Percentiles rank a stretch among this genome's conserved stretches.
phyloP scores from a whole-genome alignment of 2,113 vertebrate genomes.

The Tursiops truncatus region DNA sequence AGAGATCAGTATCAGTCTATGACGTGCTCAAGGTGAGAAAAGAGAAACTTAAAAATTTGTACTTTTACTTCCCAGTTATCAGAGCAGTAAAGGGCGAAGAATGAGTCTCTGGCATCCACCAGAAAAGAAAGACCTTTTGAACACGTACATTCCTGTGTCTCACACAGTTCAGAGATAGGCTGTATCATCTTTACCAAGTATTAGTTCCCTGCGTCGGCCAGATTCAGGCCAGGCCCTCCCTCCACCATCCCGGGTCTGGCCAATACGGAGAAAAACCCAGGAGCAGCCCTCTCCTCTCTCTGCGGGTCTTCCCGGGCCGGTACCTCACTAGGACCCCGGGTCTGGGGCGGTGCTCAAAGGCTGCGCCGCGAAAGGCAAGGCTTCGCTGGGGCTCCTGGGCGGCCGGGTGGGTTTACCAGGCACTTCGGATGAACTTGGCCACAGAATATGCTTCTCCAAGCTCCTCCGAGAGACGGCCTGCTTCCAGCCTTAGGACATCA shows the following conservation, averaged over 20 bases:
- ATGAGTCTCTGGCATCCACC: background rate
- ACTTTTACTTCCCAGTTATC: background rate
- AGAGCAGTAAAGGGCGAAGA: background rate
- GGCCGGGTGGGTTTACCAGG: background rate
- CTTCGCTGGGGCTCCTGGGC: background rate
- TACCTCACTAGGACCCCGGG: background rate
- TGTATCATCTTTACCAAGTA: background rate
- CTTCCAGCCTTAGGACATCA: background rate
- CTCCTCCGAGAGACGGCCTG: background rate
- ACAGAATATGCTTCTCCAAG: background rate
- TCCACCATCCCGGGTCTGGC: background rate
- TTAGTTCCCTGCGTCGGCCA: background rate
- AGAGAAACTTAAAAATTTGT: background rate
- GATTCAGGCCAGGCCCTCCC: background rate
- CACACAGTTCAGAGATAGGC: background rate
- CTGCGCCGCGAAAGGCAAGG: background rate
- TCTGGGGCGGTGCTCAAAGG: fast-evolving
- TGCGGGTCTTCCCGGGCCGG: background rate
- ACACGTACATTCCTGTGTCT: background rate
- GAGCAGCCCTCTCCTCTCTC: background rate
- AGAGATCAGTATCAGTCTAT: background rate
- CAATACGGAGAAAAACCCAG: background rate
- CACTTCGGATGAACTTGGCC: background rate
- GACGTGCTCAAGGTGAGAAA: background rate
- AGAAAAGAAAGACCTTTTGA: background rate